Percentiles rank a stretch among this genome's conserved stretches.
Conservation (phyloP, 2,888 invertebrate species). For the Aquatica leii region DNA sequence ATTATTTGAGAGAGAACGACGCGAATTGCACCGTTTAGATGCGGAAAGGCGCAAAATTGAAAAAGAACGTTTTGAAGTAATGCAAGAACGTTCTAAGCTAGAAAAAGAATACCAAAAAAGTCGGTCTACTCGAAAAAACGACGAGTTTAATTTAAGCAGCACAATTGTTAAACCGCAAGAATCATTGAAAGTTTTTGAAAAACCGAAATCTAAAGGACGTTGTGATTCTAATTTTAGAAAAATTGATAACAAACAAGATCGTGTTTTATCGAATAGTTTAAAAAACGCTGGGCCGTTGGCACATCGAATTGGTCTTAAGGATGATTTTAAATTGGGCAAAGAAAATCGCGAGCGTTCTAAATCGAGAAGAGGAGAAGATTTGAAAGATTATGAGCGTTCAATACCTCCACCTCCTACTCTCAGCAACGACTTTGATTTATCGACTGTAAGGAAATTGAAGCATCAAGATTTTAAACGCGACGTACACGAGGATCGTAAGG, state of each 20-base stretch:
- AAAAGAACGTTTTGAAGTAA: conserved; percentile 24
- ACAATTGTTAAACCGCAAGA: conserved; percentile 9
- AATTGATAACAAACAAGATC: too few relatives aligned
- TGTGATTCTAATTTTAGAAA: neutral
- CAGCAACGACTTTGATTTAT: conserved; percentile 11
- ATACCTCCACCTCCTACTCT: conserved; percentile 22
- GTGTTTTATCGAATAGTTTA: neutral
- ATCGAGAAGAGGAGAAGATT: neutral
- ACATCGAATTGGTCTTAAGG: neutral
- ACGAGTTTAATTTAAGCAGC: conserved; percentile 15
- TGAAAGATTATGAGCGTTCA: neutral
- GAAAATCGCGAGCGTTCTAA: neutral
- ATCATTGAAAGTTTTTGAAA: neutral
- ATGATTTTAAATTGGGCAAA: neutral
- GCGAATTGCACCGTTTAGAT: conserved; percentile 20
- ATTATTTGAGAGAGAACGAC: conserved; percentile 28
- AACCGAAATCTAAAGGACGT: conserved; percentile 2
- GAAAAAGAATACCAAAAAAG: conserved; percentile 14
- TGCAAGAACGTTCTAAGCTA: conserved; percentile 14
- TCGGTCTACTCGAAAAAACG: neutral
- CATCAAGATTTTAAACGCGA: conserved; percentile 16
- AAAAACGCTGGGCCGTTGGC: neutral
- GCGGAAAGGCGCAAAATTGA: conserved; percentile 24
- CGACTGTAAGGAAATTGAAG: conserved; percentile 1
- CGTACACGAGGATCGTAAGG: neutral